phyloP scores from a whole-genome alignment of 2,888 invertebrate genomes.

The Drosophila prolongata region DNA sequence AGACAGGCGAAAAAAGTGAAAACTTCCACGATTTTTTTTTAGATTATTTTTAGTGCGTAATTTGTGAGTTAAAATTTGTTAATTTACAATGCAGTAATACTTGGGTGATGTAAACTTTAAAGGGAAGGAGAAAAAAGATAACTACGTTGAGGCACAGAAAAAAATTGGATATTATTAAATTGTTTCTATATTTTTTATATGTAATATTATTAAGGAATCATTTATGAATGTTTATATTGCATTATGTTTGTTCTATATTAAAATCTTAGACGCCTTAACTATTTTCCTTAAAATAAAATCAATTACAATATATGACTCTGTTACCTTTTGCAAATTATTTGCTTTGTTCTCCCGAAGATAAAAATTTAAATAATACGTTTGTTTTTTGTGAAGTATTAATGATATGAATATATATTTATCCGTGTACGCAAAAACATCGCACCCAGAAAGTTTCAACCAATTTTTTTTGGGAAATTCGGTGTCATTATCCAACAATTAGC shows the following conservation, averaged over 20 bases:
- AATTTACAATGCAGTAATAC: constrained; percentile 31
- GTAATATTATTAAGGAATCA: no score
- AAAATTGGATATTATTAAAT: neutral
- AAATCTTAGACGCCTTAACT: no score
- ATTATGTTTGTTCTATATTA: no score
- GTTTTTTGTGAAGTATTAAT: no score
- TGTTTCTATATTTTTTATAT: no score
- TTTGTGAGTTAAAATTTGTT: constrained; percentile 27
- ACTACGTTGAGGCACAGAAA: neutral
- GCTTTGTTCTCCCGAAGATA: no score
- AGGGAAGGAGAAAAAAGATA: neutral
- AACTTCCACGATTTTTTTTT: constrained; percentile 40
- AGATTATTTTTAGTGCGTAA: constrained; percentile 36
- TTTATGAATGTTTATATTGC: no score
- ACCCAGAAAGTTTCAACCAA: constrained; percentile 4
- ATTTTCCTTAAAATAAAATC: no score
- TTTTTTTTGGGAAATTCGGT: neutral
- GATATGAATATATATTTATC: neutral
- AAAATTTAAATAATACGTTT: no score
- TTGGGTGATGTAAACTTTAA: constrained; percentile 29
- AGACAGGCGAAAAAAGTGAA: constrained; percentile 44
- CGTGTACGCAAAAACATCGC: neutral
- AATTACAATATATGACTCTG: no score
- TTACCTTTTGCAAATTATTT: no score
- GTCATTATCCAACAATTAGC: constrained; percentile 49